Evolutionary conservation across 2,113 vertebrate species (phyloP).

Genomic region (Poeciliopsis turrubarensis): DNA sequence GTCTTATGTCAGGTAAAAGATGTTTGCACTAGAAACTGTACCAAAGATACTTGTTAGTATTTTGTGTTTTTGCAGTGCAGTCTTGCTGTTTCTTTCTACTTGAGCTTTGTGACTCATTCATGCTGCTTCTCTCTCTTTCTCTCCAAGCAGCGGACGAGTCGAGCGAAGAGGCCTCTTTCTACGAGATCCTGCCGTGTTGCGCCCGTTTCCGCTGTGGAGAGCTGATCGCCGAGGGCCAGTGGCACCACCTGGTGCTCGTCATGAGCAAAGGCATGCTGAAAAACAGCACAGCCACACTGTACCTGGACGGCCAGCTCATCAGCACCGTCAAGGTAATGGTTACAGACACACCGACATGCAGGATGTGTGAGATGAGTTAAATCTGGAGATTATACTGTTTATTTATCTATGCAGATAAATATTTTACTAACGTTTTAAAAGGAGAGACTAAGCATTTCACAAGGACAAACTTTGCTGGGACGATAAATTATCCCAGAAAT

Average conservation of each 20-base stretch:
- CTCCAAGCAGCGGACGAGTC: slow-evolving; percentile 89
- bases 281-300: slow-evolving; percentile 95
- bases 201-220: slow-evolving; percentile 96
- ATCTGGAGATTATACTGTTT: too few species aligned
- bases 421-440: too few species aligned
- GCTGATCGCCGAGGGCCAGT: slow-evolving; percentile 93
- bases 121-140: not conserved
- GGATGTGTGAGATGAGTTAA: too few species aligned
- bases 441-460: too few species aligned
- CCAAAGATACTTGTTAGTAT: too few species aligned
- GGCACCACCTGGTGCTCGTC: slow-evolving; percentile 96
- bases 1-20: too few species aligned
- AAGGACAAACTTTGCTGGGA: too few species aligned
- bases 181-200: slow-evolving; percentile 97
- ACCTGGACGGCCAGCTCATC: slow-evolving; percentile 93
- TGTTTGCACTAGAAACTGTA: too few species aligned
- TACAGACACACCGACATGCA: not conserved
- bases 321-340: slow-evolving; percentile 91
- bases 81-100: not conserved
- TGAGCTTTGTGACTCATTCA: slow-evolving; percentile 7
- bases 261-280: slow-evolving; percentile 99
- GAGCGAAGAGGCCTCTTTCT: slow-evolving; percentile 95
- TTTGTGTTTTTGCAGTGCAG: too few species aligned
- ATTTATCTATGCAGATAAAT: too few species aligned
- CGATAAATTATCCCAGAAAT: too few species aligned